Evolutionary conservation across 2,113 vertebrate species (phyloP).

Genomic region (Cavia aperea): DNA sequence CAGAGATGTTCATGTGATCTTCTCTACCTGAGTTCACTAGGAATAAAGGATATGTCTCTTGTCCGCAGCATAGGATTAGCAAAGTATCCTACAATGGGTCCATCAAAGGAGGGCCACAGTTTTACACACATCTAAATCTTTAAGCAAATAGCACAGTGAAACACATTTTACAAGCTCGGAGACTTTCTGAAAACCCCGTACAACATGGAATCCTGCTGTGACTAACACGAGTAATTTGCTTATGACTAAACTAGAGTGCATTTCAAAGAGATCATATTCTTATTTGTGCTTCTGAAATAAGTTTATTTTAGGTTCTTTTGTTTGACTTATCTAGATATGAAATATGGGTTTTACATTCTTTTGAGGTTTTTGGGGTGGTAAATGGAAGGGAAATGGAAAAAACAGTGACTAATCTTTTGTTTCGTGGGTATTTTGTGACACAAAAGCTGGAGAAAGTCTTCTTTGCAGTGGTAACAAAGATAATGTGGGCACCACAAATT

Average conservation of each 20-base stretch:
- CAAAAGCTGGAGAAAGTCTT: neutral
- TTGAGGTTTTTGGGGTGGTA: neutral
- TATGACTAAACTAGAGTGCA: conserved; percentile 32
- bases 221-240: neutral
- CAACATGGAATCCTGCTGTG: neutral
- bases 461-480: neutral
- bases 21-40: neutral
- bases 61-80: neutral
- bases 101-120: neutral
- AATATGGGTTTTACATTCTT: conserved; percentile 13
- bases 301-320: conserved; percentile 24
- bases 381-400: neutral
- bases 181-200: neutral
- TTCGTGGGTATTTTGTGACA: neutral
- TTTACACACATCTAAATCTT: neutral
- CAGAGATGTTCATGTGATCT: neutral
- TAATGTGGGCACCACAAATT: neutral
- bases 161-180: neutral
- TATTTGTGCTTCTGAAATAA: neutral
- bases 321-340: neutral
- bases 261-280: neutral
- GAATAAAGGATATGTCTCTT: neutral
- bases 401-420: neutral
- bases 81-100: neutral
- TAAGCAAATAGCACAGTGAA: neutral